Evolutionary conservation across 2,113 vertebrate species (phyloP).

Genomic region (Clarias macrocephalus): DNA sequence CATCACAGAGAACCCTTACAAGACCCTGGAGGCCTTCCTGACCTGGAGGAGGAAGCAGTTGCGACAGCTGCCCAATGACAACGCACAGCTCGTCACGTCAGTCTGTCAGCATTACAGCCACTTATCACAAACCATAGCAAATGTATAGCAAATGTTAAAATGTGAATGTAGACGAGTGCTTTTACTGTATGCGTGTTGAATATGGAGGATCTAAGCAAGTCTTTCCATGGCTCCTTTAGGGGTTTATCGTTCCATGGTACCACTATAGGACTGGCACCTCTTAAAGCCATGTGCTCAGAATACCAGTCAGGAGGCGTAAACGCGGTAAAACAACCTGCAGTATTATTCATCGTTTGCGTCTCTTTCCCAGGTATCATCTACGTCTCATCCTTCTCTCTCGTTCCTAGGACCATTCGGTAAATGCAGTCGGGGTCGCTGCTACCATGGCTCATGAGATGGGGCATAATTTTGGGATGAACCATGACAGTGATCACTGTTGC

Average conservation of each 20-base stretch:
- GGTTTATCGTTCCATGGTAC: conserved; percentile 88
- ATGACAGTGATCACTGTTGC: conserved; percentile 85
- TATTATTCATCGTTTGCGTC: background rate
- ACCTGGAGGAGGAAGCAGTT: conserved; percentile 89
- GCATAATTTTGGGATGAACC: conserved; percentile 98
- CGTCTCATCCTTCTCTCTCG: background rate
- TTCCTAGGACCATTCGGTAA: conserved; percentile 73
- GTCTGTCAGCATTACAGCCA: conserved; percentile 44
- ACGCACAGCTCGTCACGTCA: conserved; percentile 96
- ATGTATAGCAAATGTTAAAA: background rate
- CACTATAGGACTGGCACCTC: conserved; percentile 91
- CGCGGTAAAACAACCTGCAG: conserved; percentile 78
- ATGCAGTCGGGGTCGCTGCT: conserved; percentile 87
- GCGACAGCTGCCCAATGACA: conserved; percentile 83
- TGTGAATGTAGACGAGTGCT: background rate
- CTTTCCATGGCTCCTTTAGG: conserved; percentile 69
- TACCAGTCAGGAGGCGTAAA: conserved; percentile 98
- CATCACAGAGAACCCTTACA: conserved; percentile 86
- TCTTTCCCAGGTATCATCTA: background rate
- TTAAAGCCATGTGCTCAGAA: conserved; percentile 94
- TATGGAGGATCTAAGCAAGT: background rate
- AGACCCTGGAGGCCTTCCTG: conserved; percentile 88
- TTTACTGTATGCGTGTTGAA: background rate
- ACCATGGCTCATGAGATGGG: conserved; percentile 97
- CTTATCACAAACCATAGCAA: background rate